Percentiles rank a stretch among this genome's conserved stretches.
Evolutionary conservation across 2,888 invertebrate species (phyloP).

Genomic region (Proisotoma minuta): DNA sequence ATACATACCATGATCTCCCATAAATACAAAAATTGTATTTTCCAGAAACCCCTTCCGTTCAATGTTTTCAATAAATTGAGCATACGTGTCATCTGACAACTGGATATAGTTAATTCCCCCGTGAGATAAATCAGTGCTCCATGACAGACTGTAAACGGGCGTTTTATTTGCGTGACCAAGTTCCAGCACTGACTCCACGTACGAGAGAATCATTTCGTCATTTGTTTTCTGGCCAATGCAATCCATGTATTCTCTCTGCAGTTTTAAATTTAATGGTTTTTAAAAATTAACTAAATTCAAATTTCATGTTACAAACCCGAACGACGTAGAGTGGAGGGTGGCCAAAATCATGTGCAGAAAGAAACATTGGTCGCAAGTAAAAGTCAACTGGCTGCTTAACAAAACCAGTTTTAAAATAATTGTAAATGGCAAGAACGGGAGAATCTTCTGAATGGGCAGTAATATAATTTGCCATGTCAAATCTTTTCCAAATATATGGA

Average conservation of each 20-base stretch:
- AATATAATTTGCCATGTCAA: slow-evolving; percentile 2
- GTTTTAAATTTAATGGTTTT: not conserved
- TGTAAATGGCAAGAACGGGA: not conserved
- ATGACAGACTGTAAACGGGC: not conserved
- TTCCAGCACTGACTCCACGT: not conserved
- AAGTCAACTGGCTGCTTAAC: slow-evolving; percentile 7
- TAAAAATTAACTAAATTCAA: not conserved
- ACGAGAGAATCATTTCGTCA: slow-evolving; percentile 3
- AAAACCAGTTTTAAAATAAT: slow-evolving; percentile 8
- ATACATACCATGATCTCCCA: slow-evolving; percentile 6
- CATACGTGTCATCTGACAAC: not conserved
- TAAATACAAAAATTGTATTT: not conserved
- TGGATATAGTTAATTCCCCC: not conserved
- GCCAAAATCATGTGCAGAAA: not conserved
- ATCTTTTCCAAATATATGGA: slow-evolving; percentile 8
- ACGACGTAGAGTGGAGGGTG: not conserved
- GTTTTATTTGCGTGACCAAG: not conserved
- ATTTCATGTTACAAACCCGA: not conserved
- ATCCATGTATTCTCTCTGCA: slow-evolving; percentile 3
- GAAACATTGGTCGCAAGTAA: slow-evolving; percentile 1
- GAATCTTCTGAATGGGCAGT: slow-evolving; percentile 3
- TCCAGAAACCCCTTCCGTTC: not conserved
- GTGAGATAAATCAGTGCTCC: slow-evolving; percentile 6
- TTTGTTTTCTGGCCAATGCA: slow-evolving; percentile 6
- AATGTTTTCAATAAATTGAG: not conserved